Evolutionary conservation across 2,888 invertebrate species (phyloP), one percentile per base, ranked within the genome.

Genomic region (Cataglyphis livida): DNA sequence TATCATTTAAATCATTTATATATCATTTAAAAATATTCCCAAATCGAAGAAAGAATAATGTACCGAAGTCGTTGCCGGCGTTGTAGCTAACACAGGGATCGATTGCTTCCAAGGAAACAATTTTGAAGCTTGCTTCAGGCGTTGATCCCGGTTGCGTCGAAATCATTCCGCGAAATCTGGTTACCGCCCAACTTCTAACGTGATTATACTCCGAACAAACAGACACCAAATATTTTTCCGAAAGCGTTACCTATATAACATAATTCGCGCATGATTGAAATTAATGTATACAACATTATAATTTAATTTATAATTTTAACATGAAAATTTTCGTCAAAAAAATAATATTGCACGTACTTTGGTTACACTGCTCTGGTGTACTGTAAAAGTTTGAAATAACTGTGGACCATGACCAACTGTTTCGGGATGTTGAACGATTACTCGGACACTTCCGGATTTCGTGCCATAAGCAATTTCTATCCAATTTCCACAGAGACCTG

Each of bases 401-500:
- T 99, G 99, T 3, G 99, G 99, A 0, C 99, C 99, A 93, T 99
- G 99, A 0, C 99, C 99, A 2, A 99, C 99, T 0, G 99, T 99
- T 95, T 99, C 99, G 1, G 99, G 99, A 95, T 99, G 99, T 92
- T 99, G 99, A 0, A 99, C 99, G 83, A 99, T 99, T 0, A 99
- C 99, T 44, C 99, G 96, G 25, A 99, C 99, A 0, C 98, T 98
- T 1, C 99, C 99, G 25, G 98, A 98, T 89, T 98, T 97, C 0
- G 99, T 99, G 3, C 99, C 99, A 94, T 99, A 99, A 0, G 99
- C 99, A 91, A 99, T 99, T 95, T 99, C 99, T 92, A 99, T 99
- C 99, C 99, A 99, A 95, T 99, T 99, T 64, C 99, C 99, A 95
- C 98, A 98, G 83, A 99, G 95, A 96, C 98, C 99, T 98, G 93